Percentiles rank a stretch among this genome's conserved stretches.
Evolutionary conservation across 2,888 invertebrate genomes (phyloP).

Genomic region (Scaptodrosophila latifasciaeformis): DNA sequence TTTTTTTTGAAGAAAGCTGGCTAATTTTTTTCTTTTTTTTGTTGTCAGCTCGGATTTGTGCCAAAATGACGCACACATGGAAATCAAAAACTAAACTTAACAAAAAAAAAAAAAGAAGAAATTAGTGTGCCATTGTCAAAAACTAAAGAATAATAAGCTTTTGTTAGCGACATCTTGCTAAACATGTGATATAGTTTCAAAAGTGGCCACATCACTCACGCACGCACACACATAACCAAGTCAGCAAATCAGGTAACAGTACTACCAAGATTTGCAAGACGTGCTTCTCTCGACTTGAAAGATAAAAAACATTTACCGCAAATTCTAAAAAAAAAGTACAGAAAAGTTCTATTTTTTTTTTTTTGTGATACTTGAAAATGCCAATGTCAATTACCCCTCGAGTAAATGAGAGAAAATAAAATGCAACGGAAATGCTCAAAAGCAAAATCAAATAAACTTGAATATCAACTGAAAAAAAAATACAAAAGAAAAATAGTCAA

Average conservation of each 20-base stretch:
- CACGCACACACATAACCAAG: no score
- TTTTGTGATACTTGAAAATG: no score
- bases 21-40: no score
- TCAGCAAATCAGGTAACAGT: no score
- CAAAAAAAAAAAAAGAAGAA: constrained; percentile 21
- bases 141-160: constrained; percentile 35
- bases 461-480: constrained; percentile 12
- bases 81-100: constrained; percentile 19
- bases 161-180: constrained; percentile 61
- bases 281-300: no score
- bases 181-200: constrained; percentile 59
- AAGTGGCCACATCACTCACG: constrained; percentile 4
- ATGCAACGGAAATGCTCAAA: constrained; percentile 44
- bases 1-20: no score
- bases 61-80: constrained; percentile 3
- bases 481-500: not conserved
- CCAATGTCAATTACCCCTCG: constrained; percentile 39
- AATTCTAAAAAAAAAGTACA: no score
- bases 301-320: no score
- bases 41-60: constrained; percentile 1
- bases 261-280: no score
- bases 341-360: no score
- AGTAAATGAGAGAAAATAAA: constrained; percentile 14
- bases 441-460: constrained; percentile 25
- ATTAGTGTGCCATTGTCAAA: constrained; percentile 57